phyloP scores from a whole-genome alignment of 1,140 invertebrate species.

The Drosophila sp. region DNA sequence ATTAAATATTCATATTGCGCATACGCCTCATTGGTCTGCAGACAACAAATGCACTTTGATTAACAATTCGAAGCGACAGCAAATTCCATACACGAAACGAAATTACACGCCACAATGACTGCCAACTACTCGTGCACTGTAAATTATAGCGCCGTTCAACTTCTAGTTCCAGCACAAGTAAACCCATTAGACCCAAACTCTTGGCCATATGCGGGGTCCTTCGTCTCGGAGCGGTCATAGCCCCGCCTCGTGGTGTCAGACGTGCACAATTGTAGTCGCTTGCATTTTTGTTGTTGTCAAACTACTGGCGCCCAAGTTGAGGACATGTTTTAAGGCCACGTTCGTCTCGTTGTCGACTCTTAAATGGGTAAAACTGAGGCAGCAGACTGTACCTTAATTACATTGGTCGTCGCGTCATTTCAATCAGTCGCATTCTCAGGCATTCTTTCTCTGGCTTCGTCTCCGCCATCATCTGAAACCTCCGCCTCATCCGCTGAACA shows the following conservation, averaged over 20 bases:
- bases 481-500: not conserved
- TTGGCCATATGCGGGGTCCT: not conserved
- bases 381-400: slow-evolving; percentile 62
- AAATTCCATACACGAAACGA: slow-evolving; percentile 26
- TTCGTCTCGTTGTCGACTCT: slow-evolving; percentile 21
- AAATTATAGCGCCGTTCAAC: slow-evolving; percentile 39
- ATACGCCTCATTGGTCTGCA: slow-evolving; percentile 63
- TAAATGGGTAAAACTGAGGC: slow-evolving; percentile 27
- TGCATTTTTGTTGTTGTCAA: slow-evolving; percentile 58
- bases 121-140: slow-evolving; percentile 27
- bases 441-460: not conserved
- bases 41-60: slow-evolving; percentile 46
- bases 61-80: slow-evolving; percentile 34
- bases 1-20: slow-evolving; percentile 75
- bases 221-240: slow-evolving; percentile 44
- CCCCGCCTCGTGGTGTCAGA: slow-evolving; percentile 36
- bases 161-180: slow-evolving; percentile 26
- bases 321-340: slow-evolving; percentile 46
- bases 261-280: slow-evolving; percentile 69
- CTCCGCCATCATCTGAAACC: too few species aligned
- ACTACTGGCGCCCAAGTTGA: slow-evolving; percentile 38
- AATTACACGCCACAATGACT: slow-evolving; percentile 43
- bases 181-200: slow-evolving; percentile 32
- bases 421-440: slow-evolving; percentile 43
- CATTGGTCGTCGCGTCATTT: slow-evolving; percentile 54